A percentile compares a stretch with the other conserved stretches of the same genome.
Conservation (phyloP, 2,888 invertebrate species). For the Drosophila monieri region DNA sequence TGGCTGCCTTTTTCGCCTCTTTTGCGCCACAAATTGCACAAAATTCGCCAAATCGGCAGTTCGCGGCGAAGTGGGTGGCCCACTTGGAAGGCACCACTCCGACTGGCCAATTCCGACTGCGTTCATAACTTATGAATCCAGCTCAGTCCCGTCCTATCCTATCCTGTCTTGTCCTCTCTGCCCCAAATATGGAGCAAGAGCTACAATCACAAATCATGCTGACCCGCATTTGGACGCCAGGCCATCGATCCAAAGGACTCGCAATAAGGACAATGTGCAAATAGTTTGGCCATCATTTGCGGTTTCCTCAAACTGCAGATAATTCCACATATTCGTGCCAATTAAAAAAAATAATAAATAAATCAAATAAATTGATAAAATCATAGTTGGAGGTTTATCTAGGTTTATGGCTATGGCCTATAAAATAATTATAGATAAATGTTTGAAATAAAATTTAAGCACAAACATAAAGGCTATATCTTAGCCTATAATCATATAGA, state of each 20-base stretch:
- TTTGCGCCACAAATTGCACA: slow-evolving; percentile 9
- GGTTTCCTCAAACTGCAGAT: not conserved
- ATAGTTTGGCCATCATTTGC: not conserved
- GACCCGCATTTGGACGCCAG: slow-evolving; percentile 57
- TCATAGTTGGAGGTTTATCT: no score
- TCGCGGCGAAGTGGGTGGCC: slow-evolving; percentile 25
- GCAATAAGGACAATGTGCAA: not conserved
- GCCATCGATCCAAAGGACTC: slow-evolving; percentile 29
- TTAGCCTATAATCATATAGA: no score
- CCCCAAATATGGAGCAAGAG: slow-evolving; percentile 65
- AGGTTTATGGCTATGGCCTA: no score
- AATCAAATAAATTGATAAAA: no score
- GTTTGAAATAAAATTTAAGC: no score
- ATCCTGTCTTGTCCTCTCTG: not conserved
- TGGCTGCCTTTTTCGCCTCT: not conserved
- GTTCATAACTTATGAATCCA: slow-evolving; percentile 34
- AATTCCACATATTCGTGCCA: not conserved
- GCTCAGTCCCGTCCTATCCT: not conserved
- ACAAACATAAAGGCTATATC: no score
- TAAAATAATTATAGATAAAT: no score
- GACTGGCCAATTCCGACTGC: slow-evolving; percentile 54
- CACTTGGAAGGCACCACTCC: slow-evolving; percentile 69
- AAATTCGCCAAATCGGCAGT: slow-evolving; percentile 15
- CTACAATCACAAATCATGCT: slow-evolving; percentile 75
- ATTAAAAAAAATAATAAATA: not conserved